Evolutionary conservation across 2,797 vertebrate genomes (phyloP).

Genomic region (Mus minutoides): DNA sequence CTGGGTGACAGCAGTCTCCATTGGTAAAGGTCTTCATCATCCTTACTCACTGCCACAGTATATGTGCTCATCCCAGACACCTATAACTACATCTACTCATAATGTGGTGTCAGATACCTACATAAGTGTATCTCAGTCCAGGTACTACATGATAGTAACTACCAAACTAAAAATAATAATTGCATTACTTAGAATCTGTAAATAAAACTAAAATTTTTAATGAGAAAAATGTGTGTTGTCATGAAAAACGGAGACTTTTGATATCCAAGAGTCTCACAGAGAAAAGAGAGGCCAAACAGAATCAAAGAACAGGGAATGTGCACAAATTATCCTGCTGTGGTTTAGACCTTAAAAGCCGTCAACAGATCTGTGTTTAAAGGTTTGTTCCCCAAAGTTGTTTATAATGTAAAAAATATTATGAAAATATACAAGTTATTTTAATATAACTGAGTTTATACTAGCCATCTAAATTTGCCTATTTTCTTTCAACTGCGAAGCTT

Average conservation of each 20-base stretch:
- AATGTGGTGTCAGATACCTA: not conserved
- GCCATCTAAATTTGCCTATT: not conserved
- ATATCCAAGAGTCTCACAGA: not conserved
- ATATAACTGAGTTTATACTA: not conserved
- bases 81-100: not conserved
- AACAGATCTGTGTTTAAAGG: not conserved
- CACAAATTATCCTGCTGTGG: not conserved
- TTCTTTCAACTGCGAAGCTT: conserved; percentile 59
- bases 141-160: not conserved
- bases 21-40: not conserved
- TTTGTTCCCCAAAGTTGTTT: not conserved
- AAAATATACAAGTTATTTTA: not conserved
- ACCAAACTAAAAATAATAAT: not conserved
- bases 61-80: not conserved
- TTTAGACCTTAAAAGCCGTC: too few species aligned
- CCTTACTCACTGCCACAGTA: not conserved
- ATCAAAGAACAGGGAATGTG: not conserved
- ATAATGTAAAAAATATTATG: not conserved
- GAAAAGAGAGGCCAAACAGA: not conserved
- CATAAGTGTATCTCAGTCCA: not conserved
- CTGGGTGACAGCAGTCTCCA: too few species aligned
- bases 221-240: not conserved
- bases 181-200: not conserved
- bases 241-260: not conserved
- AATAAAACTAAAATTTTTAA: not conserved